phyloP scores from a whole-genome alignment of 2,888 invertebrate species.

The Amblyteles armatorius region DNA sequence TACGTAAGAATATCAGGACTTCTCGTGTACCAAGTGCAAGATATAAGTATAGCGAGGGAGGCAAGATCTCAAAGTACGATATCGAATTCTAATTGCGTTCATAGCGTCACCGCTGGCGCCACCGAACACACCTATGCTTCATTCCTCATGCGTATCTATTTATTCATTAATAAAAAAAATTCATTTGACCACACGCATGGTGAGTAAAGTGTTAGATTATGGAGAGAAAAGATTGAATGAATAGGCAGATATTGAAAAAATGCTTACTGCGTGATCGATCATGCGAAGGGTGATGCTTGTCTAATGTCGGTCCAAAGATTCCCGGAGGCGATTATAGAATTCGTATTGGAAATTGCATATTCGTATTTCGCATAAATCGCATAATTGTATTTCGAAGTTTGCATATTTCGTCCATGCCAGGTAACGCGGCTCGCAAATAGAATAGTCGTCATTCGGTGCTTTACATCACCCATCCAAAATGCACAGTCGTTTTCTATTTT shows the following conservation, averaged over 20 bases:
- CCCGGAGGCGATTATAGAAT: background rate
- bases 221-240: background rate
- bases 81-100: constrained; percentile 52
- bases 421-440: no score
- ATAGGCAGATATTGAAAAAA: background rate
- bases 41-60: background rate
- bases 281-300: background rate
- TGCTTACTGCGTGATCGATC: constrained; percentile 12
- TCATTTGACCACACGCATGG: background rate
- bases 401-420: no score
- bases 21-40: background rate
- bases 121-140: constrained; percentile 31
- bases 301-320: constrained; percentile 3
- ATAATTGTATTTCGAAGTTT: no score
- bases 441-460: no score
- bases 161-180: background rate
- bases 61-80: constrained; percentile 35
- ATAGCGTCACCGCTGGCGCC: constrained; percentile 58
- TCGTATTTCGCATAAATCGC: no score
- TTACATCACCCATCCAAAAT: constrained; percentile 11
- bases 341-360: background rate
- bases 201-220: background rate
- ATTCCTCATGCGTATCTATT: constrained; percentile 22
- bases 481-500: constrained; percentile 4
- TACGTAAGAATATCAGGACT: constrained; percentile 39